Percentiles rank a stretch among this genome's conserved stretches.
These are phyloP conservation scores for Frieseomelitta varia DNA, from an alignment of 1,140 invertebrate species.

Conservation along the genomic window DNA sequence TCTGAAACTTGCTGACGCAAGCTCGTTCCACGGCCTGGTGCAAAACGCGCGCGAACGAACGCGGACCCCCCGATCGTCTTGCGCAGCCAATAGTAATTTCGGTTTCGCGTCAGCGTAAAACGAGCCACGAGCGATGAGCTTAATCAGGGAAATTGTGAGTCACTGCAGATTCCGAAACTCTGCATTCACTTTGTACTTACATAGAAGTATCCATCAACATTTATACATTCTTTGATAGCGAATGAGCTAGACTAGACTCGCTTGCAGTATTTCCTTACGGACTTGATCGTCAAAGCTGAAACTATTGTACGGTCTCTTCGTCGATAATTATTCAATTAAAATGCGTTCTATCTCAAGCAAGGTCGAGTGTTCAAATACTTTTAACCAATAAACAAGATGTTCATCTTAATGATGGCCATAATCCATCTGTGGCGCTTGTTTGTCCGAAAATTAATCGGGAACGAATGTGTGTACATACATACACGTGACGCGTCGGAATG, in stretches of 20 bases:
- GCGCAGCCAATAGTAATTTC: conserved; percentile 37
- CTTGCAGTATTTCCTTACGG: too few relatives aligned
- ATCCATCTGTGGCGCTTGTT: not conserved
- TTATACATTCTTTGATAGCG: too few relatives aligned
- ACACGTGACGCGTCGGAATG: conserved; percentile 25
- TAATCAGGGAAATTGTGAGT: conserved; percentile 63
- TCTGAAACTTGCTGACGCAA: conserved; percentile 17
- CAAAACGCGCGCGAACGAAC: conserved; percentile 16
- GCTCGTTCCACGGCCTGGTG: conserved; percentile 2
- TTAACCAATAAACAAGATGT: not conserved
- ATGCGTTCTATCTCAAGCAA: too few relatives aligned
- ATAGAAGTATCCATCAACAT: too few relatives aligned
- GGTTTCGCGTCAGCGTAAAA: conserved; percentile 47
- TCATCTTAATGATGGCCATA: not conserved
- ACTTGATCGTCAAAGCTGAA: too few relatives aligned
- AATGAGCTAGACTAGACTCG: too few relatives aligned
- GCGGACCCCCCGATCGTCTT: not conserved
- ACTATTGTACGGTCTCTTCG: too few relatives aligned
- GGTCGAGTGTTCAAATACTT: too few relatives aligned
- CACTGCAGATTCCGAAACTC: conserved; percentile 50
- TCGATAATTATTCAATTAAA: too few relatives aligned
- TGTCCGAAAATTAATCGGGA: not conserved
- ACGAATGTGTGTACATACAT: not conserved
- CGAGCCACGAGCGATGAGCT: conserved; percentile 31
- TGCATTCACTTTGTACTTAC: not conserved